A percentile compares a stretch with the other conserved stretches of the same genome.
Conservation (phyloP, 2,113 vertebrate genomes). For the Oncorhynchus clarkii region DNA sequence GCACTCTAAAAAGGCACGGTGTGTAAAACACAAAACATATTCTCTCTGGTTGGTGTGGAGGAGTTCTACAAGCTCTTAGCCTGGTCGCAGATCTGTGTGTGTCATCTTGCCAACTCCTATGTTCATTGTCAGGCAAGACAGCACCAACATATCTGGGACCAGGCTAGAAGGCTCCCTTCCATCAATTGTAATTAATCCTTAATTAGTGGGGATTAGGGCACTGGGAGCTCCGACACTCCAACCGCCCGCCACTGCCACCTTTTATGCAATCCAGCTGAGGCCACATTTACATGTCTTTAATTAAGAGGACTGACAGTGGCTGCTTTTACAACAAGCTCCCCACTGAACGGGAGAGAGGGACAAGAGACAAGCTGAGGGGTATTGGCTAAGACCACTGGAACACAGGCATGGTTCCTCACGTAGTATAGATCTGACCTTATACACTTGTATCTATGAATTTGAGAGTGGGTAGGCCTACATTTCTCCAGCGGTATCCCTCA, state of each 20-base stretch:
- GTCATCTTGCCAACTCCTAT: too few species aligned
- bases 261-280: constrained; percentile 72
- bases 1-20: too few species aligned
- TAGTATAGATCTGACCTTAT: too few species aligned
- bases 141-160: too few species aligned
- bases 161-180: constrained; percentile 72
- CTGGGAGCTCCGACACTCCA: constrained; percentile 54
- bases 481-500: too few species aligned
- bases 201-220: constrained; percentile 80
- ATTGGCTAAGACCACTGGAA: constrained; percentile 1
- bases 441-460: too few species aligned
- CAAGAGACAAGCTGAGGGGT: constrained; percentile 29
- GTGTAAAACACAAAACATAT: constrained; percentile 52
- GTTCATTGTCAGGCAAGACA: too few species aligned
- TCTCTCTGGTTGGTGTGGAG: constrained; percentile 33
- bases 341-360: constrained; percentile 49
- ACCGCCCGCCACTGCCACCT: constrained; percentile 36
- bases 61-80: constrained; percentile 33
- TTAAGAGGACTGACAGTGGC: constrained; percentile 62
- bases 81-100: too few species aligned
- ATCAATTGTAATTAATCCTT: constrained; percentile 82
- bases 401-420: background rate
- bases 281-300: constrained; percentile 78
- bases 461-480: too few species aligned
- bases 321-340: constrained; percentile 54